These are phyloP conservation scores for Pilophorus perplexus DNA, from an alignment of 2,888 invertebrate genomes.

Conservation along the genomic window DNA sequence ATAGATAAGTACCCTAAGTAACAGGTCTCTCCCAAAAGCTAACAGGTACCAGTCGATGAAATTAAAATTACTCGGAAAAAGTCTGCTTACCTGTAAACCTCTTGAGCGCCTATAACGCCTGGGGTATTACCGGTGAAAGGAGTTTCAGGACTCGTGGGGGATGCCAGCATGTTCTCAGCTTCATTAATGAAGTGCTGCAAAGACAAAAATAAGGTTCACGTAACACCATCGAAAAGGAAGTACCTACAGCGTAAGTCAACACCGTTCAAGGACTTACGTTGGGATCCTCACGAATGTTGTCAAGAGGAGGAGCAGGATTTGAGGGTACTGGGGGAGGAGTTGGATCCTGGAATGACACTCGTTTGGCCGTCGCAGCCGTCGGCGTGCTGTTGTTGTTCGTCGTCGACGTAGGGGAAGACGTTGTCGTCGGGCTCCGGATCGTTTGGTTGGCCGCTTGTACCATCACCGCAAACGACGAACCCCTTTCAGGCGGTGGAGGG, in stretches of 20 bases:
- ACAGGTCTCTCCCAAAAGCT: not conserved
- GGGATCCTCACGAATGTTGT: slow-evolving; percentile 71
- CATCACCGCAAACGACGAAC: slow-evolving; percentile 80
- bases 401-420: slow-evolving; percentile 34
- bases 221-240: too few relatives aligned
- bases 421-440: slow-evolving; percentile 42
- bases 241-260: too few relatives aligned
- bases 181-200: slow-evolving; percentile 74
- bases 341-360: slow-evolving; percentile 73
- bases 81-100: slow-evolving; percentile 76
- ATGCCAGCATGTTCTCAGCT: slow-evolving; percentile 74
- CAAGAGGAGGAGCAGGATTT: slow-evolving; percentile 52
- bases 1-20: not conserved
- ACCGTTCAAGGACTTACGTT: too few relatives aligned
- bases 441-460: slow-evolving; percentile 46
- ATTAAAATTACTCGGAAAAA: too few relatives aligned
- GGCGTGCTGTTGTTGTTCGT: slow-evolving; percentile 41
- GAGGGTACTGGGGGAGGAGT: slow-evolving; percentile 54
- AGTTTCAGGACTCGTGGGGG: slow-evolving; percentile 68
- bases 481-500: slow-evolving; percentile 74
- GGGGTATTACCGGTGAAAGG: slow-evolving; percentile 71
- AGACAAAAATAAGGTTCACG: slow-evolving; percentile 21
- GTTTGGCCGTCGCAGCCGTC: slow-evolving; percentile 57
- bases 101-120: slow-evolving; percentile 96
- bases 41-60: too few relatives aligned